These are phyloP conservation scores for Macrotrachela quadricornifera DNA, from an alignment of 1,140 invertebrate genomes.

Conservation along the genomic window DNA sequence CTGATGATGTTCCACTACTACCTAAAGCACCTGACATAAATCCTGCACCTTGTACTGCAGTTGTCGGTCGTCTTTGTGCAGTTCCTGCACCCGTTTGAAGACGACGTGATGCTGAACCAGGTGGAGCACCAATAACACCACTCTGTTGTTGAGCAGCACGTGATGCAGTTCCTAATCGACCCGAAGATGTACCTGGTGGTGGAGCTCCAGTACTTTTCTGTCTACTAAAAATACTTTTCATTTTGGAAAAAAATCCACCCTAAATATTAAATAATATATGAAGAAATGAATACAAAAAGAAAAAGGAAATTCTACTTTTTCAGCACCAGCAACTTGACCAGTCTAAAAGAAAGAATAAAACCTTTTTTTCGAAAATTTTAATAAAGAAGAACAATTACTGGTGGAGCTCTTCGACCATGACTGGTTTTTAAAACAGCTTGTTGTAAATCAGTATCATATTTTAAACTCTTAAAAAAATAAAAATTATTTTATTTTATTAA, in stretches of 20 bases:
- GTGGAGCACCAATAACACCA: conserved; percentile 56
- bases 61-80: conserved; percentile 48
- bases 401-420: conserved; percentile 37
- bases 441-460: conserved; percentile 43
- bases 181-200: conserved; percentile 2
- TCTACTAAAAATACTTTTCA: conserved; percentile 7
- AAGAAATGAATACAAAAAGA: too few relatives aligned
- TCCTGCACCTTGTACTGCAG: conserved; percentile 64
- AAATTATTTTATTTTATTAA: not conserved
- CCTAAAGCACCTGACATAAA: conserved; percentile 45
- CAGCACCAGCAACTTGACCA: too few relatives aligned
- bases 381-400: conserved; percentile 18
- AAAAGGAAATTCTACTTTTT: too few relatives aligned
- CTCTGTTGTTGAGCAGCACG: conserved; percentile 56
- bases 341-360: not conserved
- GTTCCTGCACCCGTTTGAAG: conserved; percentile 15
- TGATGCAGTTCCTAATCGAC: conserved; percentile 13
- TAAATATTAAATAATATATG: too few relatives aligned
- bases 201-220: conserved; percentile 8
- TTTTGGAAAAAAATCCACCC: not conserved
- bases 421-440: conserved; percentile 39
- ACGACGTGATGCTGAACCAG: conserved; percentile 5
- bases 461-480: conserved; percentile 33
- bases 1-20: conserved; percentile 38
- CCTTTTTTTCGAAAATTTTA: conserved; percentile 11